phyloP scores from a whole-genome alignment of 1,140 invertebrate genomes.

The Calliphora vicina region DNA sequence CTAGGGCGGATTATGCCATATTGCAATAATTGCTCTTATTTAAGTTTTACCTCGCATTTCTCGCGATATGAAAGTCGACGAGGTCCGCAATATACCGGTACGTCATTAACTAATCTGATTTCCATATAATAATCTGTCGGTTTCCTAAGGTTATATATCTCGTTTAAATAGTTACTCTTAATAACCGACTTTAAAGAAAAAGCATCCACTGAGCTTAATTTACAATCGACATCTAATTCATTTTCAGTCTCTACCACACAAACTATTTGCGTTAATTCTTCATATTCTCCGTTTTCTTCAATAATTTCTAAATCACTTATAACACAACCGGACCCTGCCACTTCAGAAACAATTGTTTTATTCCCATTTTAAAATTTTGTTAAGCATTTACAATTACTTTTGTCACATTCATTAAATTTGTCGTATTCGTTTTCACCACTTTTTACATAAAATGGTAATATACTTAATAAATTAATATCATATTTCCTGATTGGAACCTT shows the following conservation, averaged over 20 bases:
- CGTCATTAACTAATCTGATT: not conserved
- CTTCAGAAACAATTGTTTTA: not conserved
- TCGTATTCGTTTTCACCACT: not conserved
- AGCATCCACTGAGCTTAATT: not conserved
- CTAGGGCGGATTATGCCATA: conserved; percentile 54
- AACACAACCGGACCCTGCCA: not conserved
- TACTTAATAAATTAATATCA: no score
- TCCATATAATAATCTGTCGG: not conserved
- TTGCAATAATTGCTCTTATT: not conserved
- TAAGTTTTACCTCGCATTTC: not conserved
- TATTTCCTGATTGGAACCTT: no score
- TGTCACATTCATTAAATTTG: no score
- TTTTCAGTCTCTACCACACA: not conserved
- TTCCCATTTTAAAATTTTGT: not conserved
- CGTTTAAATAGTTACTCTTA: not conserved
- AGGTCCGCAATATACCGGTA: not conserved
- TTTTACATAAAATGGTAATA: no score
- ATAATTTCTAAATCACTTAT: not conserved
- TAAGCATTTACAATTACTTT: not conserved
- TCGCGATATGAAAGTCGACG: not conserved
- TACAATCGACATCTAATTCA: no score
- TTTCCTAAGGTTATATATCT: no score
- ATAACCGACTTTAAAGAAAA: not conserved
- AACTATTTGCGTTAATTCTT: not conserved
- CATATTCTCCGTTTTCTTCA: not conserved